Evolutionary conservation across 1,140 invertebrate genomes (phyloP).

Genomic region (Mycetomoellerius zeteki): DNA sequence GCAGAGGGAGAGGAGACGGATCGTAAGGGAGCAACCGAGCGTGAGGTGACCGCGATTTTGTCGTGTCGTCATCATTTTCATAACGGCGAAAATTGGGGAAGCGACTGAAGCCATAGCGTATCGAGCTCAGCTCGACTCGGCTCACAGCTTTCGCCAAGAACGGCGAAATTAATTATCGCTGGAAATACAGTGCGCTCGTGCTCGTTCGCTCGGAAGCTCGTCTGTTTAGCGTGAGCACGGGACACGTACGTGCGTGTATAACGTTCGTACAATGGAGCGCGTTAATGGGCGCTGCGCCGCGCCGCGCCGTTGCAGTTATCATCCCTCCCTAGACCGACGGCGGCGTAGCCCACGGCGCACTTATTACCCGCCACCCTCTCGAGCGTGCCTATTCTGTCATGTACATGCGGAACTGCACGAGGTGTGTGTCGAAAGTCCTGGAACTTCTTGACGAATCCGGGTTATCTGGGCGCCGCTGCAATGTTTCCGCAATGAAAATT

Average conservation of each 20-base stretch:
- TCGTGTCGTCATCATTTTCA: not conserved
- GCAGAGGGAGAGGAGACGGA: not conserved
- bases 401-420: conserved; percentile 42
- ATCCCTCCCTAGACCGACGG: conserved; percentile 28
- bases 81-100: conserved; percentile 22
- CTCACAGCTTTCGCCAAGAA: conserved; percentile 39
- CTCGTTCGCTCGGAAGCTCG: conserved; percentile 35
- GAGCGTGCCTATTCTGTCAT: conserved; percentile 53
- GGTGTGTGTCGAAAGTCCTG: conserved; percentile 40
- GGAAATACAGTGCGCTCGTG: conserved; percentile 52
- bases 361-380: conserved; percentile 45
- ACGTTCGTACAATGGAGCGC: conserved; percentile 61
- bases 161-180: conserved; percentile 63
- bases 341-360: conserved; percentile 38
- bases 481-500: not conserved
- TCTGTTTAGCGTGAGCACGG: conserved; percentile 55
- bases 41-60: not conserved
- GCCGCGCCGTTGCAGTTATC: conserved; percentile 51
- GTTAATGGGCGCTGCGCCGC: conserved; percentile 43
- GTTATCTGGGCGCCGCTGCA: not conserved
- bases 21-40: not conserved
- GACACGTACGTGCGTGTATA: conserved; percentile 64
- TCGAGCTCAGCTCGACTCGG: not conserved
- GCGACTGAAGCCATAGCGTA: not conserved
- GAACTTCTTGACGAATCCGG: conserved; percentile 20